Evolutionary conservation across 37 sponge, comb jelly and placozoan species (phyloP).

Genomic region (Tethya wilhelma): DNA sequence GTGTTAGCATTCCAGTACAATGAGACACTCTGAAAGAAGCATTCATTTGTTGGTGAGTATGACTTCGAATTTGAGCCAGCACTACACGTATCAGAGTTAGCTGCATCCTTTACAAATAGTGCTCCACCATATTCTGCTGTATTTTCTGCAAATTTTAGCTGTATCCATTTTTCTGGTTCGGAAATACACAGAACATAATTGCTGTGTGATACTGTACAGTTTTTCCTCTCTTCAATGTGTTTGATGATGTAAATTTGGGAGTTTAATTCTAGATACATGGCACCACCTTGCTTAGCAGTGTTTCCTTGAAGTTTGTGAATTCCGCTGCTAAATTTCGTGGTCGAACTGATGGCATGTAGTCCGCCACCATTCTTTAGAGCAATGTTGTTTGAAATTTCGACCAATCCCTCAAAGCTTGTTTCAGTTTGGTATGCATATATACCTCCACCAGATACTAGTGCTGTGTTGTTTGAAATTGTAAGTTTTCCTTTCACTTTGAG

Average conservation of each 20-base stretch:
- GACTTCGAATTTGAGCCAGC: not conserved
- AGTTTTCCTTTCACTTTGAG: not conserved
- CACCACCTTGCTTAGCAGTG: not conserved
- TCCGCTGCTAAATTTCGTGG: not conserved
- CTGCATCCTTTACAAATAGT: not conserved
- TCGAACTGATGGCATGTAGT: not conserved
- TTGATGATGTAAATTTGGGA: not conserved
- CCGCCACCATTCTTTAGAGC: not conserved
- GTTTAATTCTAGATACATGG: not conserved
- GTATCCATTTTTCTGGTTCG: not conserved
- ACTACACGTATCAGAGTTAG: not conserved
- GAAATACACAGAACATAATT: too few relatives aligned
- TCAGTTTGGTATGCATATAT: not conserved
- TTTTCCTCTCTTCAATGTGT: too few relatives aligned
- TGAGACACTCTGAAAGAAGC: not conserved
- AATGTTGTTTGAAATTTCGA: not conserved
- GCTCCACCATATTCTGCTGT: not conserved
- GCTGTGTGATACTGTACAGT: too few relatives aligned
- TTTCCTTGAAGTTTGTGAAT: too few relatives aligned
- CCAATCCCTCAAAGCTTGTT: not conserved
- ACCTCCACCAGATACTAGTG: not conserved
- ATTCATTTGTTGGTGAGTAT: not conserved
- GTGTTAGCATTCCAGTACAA: not conserved
- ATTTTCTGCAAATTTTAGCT: not conserved
- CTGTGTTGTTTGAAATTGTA: not conserved